Evolutionary conservation across 1,140 invertebrate species (phyloP).

Genomic region (Cydia strobilella): DNA sequence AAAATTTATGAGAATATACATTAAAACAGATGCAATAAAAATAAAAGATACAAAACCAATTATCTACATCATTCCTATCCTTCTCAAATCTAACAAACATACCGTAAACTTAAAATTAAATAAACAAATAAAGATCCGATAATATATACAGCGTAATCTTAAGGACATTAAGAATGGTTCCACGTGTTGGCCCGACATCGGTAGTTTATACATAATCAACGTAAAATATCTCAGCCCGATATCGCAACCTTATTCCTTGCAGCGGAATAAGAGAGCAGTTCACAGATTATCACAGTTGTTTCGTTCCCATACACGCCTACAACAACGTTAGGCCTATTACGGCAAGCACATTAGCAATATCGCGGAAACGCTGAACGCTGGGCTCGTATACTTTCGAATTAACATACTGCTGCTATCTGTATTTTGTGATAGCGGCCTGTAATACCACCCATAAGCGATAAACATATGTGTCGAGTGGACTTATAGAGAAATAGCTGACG

Average conservation of each 20-base stretch:
- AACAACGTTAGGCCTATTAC: constrained; percentile 23
- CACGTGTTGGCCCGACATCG: constrained; percentile 59
- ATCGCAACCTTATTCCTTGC: constrained; percentile 52
- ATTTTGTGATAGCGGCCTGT: constrained; percentile 38
- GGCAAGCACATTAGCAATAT: constrained; percentile 22
- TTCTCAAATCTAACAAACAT: constrained; percentile 34
- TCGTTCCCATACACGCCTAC: constrained; percentile 28
- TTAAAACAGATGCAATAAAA: not conserved
- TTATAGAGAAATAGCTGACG: constrained; percentile 40
- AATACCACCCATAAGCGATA: constrained; percentile 50
- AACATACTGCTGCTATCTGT: constrained; percentile 14
- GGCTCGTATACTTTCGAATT: not conserved
- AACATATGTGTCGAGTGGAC: constrained; percentile 50
- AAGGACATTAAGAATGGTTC: constrained; percentile 63
- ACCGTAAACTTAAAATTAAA: constrained; percentile 56
- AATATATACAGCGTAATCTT: constrained; percentile 34
- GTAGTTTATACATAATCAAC: constrained; percentile 67
- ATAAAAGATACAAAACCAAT: not conserved
- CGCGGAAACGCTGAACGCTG: not conserved
- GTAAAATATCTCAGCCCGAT: constrained; percentile 66
- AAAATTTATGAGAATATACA: too few relatives aligned
- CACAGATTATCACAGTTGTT: constrained; percentile 29
- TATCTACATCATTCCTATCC: not conserved
- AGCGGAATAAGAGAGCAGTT: constrained; percentile 38
- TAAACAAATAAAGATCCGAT: constrained; percentile 30